A percentile compares a stretch with the other conserved stretches of the same genome.
These are phyloP conservation scores for Lonchura striata DNA, from an alignment of 2,113 vertebrate genomes.

Conservation along the genomic window DNA sequence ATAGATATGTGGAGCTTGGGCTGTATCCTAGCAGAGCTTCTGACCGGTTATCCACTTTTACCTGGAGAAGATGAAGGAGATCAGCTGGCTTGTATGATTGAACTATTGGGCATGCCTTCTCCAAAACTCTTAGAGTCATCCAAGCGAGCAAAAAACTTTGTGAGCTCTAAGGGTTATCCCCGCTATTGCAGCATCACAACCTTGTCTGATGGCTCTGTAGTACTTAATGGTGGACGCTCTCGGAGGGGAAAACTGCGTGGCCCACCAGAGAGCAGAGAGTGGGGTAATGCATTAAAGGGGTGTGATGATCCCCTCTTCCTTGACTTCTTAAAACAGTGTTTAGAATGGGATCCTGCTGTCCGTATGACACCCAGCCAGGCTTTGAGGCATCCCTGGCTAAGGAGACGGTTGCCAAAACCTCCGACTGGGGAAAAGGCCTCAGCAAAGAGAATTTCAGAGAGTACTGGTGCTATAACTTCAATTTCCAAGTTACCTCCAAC, in stretches of 20 bases:
- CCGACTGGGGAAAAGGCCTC: slow-evolving; percentile 86
- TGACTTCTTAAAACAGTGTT: slow-evolving; percentile 97
- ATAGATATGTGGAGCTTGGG: slow-evolving; percentile 99
- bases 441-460: slow-evolving; percentile 82
- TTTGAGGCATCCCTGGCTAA: slow-evolving; percentile 91
- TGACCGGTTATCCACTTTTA: slow-evolving; percentile 93
- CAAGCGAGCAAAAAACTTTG: slow-evolving; percentile 96
- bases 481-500: slow-evolving; percentile 94
- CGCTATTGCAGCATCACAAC: slow-evolving; percentile 94
- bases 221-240: slow-evolving; percentile 90
- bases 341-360: slow-evolving; percentile 93
- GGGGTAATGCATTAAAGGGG: slow-evolving; percentile 90
- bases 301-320: slow-evolving; percentile 94
- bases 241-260: slow-evolving; percentile 92
- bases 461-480: slow-evolving; percentile 87
- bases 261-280: slow-evolving; percentile 91
- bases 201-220: slow-evolving; percentile 86
- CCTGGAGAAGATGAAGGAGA: slow-evolving; percentile 97
- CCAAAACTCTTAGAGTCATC: slow-evolving; percentile 92
- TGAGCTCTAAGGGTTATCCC: slow-evolving; percentile 96
- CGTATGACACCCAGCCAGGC: slow-evolving; percentile 95
- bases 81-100: slow-evolving; percentile 97
- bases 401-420: slow-evolving; percentile 93
- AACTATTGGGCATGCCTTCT: slow-evolving; percentile 91
- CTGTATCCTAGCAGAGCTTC: slow-evolving; percentile 96